Conservation (phyloP, 2,113 vertebrate species). For the Periophthalmus modestus region DNA sequence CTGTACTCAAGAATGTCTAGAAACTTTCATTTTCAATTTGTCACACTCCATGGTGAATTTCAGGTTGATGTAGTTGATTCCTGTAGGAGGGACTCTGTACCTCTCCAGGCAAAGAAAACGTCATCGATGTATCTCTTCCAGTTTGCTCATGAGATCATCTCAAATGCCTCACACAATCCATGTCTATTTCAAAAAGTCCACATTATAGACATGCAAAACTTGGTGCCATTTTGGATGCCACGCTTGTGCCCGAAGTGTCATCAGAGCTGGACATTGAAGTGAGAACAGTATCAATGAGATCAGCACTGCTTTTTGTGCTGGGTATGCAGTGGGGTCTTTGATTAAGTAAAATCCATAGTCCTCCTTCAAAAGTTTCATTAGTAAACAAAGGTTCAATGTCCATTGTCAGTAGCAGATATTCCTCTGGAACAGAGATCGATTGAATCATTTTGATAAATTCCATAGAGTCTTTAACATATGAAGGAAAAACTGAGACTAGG, state of each 20-base stretch:
- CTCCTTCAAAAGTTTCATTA: background rate
- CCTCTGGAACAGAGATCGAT: background rate
- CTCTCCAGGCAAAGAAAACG: background rate
- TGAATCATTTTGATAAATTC: background rate
- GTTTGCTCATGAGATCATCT: background rate
- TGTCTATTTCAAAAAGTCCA: background rate
- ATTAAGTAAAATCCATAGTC: background rate
- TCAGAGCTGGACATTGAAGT: background rate
- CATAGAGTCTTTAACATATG: conserved; percentile 1
- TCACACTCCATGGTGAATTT: background rate
- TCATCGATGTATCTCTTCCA: background rate
- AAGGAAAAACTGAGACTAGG: background rate
- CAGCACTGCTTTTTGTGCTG: too few species aligned
- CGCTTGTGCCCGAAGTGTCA: background rate
- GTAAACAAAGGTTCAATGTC: background rate
- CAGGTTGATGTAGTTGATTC: background rate
- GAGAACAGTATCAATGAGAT: background rate
- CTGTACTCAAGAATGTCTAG: background rate
- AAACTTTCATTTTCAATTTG: background rate
- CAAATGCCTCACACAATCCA: too few species aligned
- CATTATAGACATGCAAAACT: background rate
- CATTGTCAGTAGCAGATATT: background rate
- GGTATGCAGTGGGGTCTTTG: background rate
- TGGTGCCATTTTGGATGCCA: background rate
- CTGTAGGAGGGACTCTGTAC: background rate